Conservation (phyloP, 2,888 invertebrate species). For the Shargacucullia verbasci region DNA sequence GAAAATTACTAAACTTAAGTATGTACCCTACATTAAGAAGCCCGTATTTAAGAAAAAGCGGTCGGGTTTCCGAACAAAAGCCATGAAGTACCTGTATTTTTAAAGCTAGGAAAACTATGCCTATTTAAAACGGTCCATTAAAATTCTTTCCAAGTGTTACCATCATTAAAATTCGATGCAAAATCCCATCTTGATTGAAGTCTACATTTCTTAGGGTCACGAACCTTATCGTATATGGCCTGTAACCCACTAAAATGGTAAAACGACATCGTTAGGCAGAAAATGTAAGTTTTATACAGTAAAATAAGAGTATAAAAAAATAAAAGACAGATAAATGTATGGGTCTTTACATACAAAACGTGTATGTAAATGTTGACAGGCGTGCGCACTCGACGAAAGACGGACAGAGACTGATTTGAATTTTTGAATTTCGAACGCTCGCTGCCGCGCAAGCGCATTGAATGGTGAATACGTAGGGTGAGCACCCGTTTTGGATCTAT, state of each 20-base stretch:
- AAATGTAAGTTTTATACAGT: slow-evolving; percentile 74
- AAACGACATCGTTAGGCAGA: slow-evolving; percentile 80
- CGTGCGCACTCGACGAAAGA: slow-evolving; percentile 72
- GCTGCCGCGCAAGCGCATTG: slow-evolving; percentile 78
- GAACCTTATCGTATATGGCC: slow-evolving; percentile 55
- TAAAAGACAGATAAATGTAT: slow-evolving; percentile 67
- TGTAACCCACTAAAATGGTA: slow-evolving; percentile 70
- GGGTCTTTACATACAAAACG: slow-evolving; percentile 62
- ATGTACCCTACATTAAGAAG: no score
- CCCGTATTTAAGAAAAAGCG: no score
- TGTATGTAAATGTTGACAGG: slow-evolving; percentile 83
- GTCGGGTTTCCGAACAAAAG: no score
- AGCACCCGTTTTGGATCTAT: slow-evolving; percentile 40
- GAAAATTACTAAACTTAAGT: no score
- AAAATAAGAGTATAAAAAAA: slow-evolving; percentile 62
- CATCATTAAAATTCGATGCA: slow-evolving; percentile 56
- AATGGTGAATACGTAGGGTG: slow-evolving; percentile 77
- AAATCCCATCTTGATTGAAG: slow-evolving; percentile 58
- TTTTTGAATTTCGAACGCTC: slow-evolving; percentile 77
- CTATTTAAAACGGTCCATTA: slow-evolving; percentile 22
- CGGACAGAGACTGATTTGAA: slow-evolving; percentile 85
- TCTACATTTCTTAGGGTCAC: slow-evolving; percentile 55
- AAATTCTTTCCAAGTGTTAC: slow-evolving; percentile 48
- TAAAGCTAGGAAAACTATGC: no score
- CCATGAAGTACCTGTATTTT: no score